phyloP scores from a whole-genome alignment of 1,140 invertebrate species.

The Drosophila pectinifera region DNA sequence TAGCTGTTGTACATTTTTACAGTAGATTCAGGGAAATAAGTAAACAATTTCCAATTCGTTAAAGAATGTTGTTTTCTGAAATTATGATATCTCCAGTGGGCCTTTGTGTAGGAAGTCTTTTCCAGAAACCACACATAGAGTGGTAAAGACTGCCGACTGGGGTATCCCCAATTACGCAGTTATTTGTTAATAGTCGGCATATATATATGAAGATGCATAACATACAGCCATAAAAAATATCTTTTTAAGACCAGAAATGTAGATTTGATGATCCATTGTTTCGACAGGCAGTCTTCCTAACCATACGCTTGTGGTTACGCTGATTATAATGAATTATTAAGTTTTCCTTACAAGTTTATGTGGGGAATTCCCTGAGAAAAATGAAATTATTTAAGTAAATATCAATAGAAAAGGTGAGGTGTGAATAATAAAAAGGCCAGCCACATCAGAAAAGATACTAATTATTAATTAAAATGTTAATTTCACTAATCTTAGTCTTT shows the following conservation, averaged over 20 bases:
- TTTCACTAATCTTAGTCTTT: slow-evolving; percentile 32
- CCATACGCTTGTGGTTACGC: too few relatives aligned
- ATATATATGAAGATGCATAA: too few relatives aligned
- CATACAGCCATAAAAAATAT: too few relatives aligned
- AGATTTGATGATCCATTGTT: background rate
- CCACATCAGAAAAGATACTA: background rate
- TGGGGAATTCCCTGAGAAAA: background rate
- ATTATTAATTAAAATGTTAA: background rate
- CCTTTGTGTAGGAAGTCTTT: slow-evolving; percentile 1
- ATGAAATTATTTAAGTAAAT: background rate
- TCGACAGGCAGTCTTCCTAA: too few relatives aligned
- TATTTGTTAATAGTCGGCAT: background rate
- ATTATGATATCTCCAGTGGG: background rate
- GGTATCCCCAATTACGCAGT: slow-evolving; percentile 1
- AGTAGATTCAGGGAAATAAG: background rate
- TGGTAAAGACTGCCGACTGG: background rate
- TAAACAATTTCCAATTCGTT: background rate
- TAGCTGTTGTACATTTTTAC: background rate
- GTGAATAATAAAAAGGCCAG: too few relatives aligned
- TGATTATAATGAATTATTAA: background rate
- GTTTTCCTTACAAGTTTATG: too few relatives aligned
- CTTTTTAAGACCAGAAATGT: background rate
- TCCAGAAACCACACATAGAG: background rate
- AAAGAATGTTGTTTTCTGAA: background rate
- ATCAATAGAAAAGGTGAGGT: background rate